Base-by-base conservation (phyloP, 2,888 invertebrate genomes). In the Microctonus brassicae region DNA sequence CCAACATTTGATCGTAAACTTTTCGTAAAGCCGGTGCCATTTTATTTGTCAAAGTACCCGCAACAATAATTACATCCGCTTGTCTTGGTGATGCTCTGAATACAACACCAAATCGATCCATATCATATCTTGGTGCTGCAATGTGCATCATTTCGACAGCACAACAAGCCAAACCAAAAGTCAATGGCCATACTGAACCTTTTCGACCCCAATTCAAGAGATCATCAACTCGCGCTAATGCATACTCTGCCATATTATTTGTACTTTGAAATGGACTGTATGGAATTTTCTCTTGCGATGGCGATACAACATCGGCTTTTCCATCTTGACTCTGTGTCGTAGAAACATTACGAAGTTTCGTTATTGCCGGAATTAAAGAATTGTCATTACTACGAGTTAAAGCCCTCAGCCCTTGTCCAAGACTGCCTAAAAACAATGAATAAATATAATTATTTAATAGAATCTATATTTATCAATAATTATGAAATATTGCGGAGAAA, bases 101-200 rank as follows among this genome's bases (percentile, higher is more conserved):
- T 2, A 99, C 98, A 22, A 99, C 97, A 86, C 99, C 99, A 90
- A 94, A 96, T 86, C 93, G 93, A 91, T 99, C 99, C 98, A 99
- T 99, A 87, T 99, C 99, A 86, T 99, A 99, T 80, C 99, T 91
- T 2, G 99, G 98, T 36, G 98, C 99, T 77, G 99, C 99, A 69
- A 99, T 97, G 90, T 99, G 99, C 98, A 99, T 99, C 99, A 99
- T 99, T 89, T 99, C 99, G 3, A 99, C 98, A 76, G 99, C 99
- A 89, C 99, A 99, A 84, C 99, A 99, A 1, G 99, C 99, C 81
- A 99, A 89, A 73, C 99, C 99, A 88, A 99, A 99, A 9, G 99
- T 99, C 88, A 99, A 90, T 0, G 99, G 99, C 99, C 99, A 99
- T 36, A 99, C 88, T 0, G 99, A 99, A 83, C 94, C 93, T 88